These are phyloP conservation scores for Drosophila chauvacae DNA, from an alignment of 1,140 invertebrate genomes.

Conservation along the genomic window DNA sequence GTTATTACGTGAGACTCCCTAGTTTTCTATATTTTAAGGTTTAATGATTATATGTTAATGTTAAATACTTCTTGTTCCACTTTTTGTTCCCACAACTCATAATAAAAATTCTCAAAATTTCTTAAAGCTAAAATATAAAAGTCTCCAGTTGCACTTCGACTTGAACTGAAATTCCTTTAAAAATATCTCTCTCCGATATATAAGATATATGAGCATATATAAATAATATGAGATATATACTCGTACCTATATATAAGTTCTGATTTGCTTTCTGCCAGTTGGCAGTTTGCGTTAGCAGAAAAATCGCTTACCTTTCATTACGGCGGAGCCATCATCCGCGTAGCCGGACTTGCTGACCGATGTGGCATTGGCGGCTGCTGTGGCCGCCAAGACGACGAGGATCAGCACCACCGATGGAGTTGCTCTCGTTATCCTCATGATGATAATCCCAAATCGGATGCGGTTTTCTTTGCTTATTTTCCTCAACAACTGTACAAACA, in stretches of 20 bases:
- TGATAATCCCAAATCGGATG: slow-evolving; percentile 20
- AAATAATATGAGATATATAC: slow-evolving; percentile 1
- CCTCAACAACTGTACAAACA: slow-evolving; percentile 44
- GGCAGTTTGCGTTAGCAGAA: slow-evolving; percentile 25
- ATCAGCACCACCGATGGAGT: slow-evolving; percentile 33
- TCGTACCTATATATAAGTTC: background rate
- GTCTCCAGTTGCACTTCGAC: background rate
- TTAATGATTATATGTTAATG: no score
- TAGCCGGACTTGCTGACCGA: slow-evolving; percentile 71
- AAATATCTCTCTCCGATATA: background rate
- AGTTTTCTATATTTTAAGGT: background rate
- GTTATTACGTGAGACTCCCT: background rate
- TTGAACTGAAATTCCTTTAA: slow-evolving; percentile 8
- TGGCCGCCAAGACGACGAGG: slow-evolving; percentile 20
- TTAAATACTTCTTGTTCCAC: no score
- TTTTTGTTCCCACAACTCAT: background rate
- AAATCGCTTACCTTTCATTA: slow-evolving; percentile 81
- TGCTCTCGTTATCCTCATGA: slow-evolving; percentile 29
- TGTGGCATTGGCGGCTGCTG: slow-evolving; percentile 18
- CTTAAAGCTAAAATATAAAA: background rate
- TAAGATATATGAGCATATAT: background rate
- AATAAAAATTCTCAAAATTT: background rate
- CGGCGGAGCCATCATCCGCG: slow-evolving; percentile 65
- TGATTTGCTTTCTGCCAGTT: slow-evolving; percentile 15
- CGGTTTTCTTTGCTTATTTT: slow-evolving; percentile 33